phyloP scores from a whole-genome alignment of 2,113 vertebrate genomes.

The Sinocyclocheilus maitianheensis region DNA sequence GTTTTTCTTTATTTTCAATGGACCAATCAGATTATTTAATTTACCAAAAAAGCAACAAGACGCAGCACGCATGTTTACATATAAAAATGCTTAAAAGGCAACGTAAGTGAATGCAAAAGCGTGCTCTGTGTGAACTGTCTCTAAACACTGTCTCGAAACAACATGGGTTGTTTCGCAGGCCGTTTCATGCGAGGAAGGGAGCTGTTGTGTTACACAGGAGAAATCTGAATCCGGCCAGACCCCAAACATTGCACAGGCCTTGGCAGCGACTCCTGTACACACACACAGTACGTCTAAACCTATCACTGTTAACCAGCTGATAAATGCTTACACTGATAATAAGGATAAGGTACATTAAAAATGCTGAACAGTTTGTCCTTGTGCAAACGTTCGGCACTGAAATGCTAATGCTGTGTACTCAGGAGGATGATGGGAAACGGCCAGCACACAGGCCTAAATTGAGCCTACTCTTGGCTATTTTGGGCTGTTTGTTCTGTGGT shows the following conservation, averaged over 20 bases:
- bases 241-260: conserved; percentile 24
- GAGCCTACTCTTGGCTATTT: background rate
- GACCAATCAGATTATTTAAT: background rate
- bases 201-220: conserved; percentile 28
- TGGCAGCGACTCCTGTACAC: conserved; percentile 29
- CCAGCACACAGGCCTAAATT: background rate
- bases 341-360: background rate
- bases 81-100: background rate
- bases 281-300: conserved; percentile 36
- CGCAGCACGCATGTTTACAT: background rate
- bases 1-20: background rate
- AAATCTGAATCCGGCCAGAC: background rate
- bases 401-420: conserved; percentile 25
- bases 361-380: conserved; percentile 8
- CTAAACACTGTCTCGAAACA: background rate
- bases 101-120: background rate
- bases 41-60: background rate
- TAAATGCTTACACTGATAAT: conserved; percentile 1
- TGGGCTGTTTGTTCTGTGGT: background rate
- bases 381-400: background rate
- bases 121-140: background rate
- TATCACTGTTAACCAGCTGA: conserved; percentile 10
- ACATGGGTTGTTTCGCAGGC: background rate
- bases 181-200: conserved; percentile 15
- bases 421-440: conserved; percentile 9